Evolutionary conservation across 2,797 vertebrate genomes (phyloP), one percentile per base, ranked within the genome.

Genomic region (Nannoperca obscura): DNA sequence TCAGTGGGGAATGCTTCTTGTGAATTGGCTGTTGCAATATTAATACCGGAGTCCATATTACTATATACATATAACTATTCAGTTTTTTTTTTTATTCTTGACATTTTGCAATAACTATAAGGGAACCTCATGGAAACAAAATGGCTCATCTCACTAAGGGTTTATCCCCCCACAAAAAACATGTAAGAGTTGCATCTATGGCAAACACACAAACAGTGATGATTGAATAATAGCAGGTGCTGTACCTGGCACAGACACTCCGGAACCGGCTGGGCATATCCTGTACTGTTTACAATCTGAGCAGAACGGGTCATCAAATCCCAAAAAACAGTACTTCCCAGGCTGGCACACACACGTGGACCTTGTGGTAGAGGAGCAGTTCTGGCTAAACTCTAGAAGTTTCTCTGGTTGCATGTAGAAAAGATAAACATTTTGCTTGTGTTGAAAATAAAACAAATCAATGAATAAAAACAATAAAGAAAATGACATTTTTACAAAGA

Each of bases 321-420:
- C 49, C 0, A 86, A 0, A 0, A 0, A 0, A 80, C 95, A 95
- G 65, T 11, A 95, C 78, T 0, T 88, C 42, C 88, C 93, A 24
- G 86, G 38, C 50, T n/a, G 44, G 78, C 95, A 96, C 13, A 1
- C 17, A 83, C 95, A 96, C 52, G 1, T 84, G 30, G 93, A 7
- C 1, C 3, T 58, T 44, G 4, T 68, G 24, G 71, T 86, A 1
- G 57, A 10, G 27, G 86, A 80, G 88, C 95, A 96, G 0, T 0
- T 38, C 67, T 58, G 78, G 11, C 2, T 27, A 15, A 78, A 54
- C 58, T 20, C 3, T 40, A 95, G 57, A 74, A 86, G 86, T 67
- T 87, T 92, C 0, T 0, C 95, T 96, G 83, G 5, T 46, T 69
- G 60, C 68, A 74, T 2, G 82, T 1, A 76, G 13, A 78, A 75